Base-by-base conservation (phyloP, 2,113 vertebrate genomes). In the Elachura formosa region DNA sequence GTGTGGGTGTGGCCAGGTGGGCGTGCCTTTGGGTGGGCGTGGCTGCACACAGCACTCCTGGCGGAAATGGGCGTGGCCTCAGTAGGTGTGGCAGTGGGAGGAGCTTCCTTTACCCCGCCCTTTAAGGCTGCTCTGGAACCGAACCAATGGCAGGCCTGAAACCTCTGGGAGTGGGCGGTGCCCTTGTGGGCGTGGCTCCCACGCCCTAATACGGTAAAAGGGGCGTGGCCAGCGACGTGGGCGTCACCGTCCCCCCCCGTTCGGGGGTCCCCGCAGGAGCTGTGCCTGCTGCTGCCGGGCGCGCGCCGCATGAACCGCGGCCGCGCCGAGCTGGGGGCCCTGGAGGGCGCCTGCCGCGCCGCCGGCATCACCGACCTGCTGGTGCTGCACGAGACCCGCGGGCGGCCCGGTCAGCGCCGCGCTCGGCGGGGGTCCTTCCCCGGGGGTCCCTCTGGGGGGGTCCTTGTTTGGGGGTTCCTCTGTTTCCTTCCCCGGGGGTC, bases 201-300 rank as follows among this genome's bases (percentile, higher is more conserved):
- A 9, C n/a, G n/a, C 5, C 6, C 11, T 24, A 6, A 52, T 14
- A 5, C 4, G 6, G 3, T 5, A 0, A 16, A 31, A 18, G 8
- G 20, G 67, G 48, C 9, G 15, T 3, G 16, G 36, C 68, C 68
- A 33, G 5, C 2, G 6, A 13, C n/a, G n/a, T 11, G 36, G 22
- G 41, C 11, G 41, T 43, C 28, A 20, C 28, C 38, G 9, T 24
- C 67, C 13, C 26, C 4, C 1, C 13, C 14, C 16, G 12, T 12
- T 25, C 7, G 18, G 33, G 58, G 16, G 15, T 9, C 33, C 31
- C 63, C 10, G n/a, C 69, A 55, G 69, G 69, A 72, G 68, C 49
- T 72, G 68, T 72, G 68, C 68, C 68, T 72, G 68, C 68, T 72
- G 68, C 49, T 72, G 68, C 68, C 68, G 36, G 49, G 68, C 6